A percentile compares a stretch with the other conserved stretches of the same genome.
Conservation (phyloP, 2,888 invertebrate species). For the Herminia tarsipennalis region DNA sequence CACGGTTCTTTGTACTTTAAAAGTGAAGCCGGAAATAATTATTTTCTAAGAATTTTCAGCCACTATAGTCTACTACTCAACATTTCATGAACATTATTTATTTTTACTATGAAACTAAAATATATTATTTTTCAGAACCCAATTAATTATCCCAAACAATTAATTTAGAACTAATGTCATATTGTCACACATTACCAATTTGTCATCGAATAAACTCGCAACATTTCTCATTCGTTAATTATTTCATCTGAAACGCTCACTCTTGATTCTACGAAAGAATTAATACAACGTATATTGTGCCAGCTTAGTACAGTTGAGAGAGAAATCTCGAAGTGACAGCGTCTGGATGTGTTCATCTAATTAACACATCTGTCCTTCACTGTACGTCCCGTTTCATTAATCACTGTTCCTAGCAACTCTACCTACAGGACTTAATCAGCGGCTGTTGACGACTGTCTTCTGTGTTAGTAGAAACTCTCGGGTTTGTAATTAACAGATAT, state of each 20-base stretch:
- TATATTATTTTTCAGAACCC: too few species aligned
- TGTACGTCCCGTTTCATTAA: conserved; percentile 63
- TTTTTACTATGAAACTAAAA: background rate
- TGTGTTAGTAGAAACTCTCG: conserved; percentile 37
- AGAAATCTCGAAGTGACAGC: conserved; percentile 48
- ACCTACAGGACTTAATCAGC: conserved; percentile 49
- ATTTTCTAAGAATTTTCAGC: too few species aligned
- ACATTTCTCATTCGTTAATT: conserved; percentile 32
- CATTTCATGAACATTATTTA: too few species aligned
- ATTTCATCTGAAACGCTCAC: conserved; percentile 28
- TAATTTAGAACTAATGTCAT: background rate
- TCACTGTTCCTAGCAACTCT: conserved; percentile 49
- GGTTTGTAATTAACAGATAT: conserved; percentile 27
- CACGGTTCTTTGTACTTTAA: too few species aligned
- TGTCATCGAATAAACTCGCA: conserved; percentile 8
- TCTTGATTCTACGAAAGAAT: conserved; percentile 42
- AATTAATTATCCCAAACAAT: conserved; percentile 2
- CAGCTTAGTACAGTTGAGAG: conserved; percentile 37
- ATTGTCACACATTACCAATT: conserved; percentile 15
- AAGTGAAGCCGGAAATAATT: too few species aligned
- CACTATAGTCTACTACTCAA: too few species aligned
- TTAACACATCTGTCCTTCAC: conserved; percentile 66
- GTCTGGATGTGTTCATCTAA: conserved; percentile 61
- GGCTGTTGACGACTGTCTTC: conserved; percentile 47
- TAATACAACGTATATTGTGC: conserved; percentile 43